A percentile compares a stretch with the other conserved stretches of the same genome.
These are phyloP conservation scores for Lottia gigantea DNA, from an alignment of 2,888 invertebrate species.

Conservation along the genomic window DNA sequence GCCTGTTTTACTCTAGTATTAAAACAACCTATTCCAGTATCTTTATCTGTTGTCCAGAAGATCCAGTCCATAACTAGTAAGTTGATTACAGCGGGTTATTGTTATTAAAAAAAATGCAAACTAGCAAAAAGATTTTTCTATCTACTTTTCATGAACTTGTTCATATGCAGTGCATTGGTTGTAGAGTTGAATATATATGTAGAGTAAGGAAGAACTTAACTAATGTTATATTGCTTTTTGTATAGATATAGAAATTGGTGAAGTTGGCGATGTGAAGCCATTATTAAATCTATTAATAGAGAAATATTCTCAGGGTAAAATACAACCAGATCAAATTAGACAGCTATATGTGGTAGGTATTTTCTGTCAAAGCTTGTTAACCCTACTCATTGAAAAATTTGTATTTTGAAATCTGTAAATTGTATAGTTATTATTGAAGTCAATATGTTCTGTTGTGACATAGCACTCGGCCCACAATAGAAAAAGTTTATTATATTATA, in stretches of 20 bases:
- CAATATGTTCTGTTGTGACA: too few relatives aligned
- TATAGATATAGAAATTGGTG: constrained; percentile 54
- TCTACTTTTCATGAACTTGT: neutral
- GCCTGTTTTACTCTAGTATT: constrained; percentile 89
- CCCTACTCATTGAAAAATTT: neutral
- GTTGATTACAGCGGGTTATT: constrained; percentile 19
- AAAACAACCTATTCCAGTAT: constrained; percentile 88
- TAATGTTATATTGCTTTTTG: neutral
- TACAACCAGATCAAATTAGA: constrained; percentile 74
- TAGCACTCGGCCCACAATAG: too few relatives aligned
- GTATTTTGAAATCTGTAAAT: too few relatives aligned
- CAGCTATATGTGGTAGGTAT: constrained; percentile 85
- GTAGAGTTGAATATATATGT: too few relatives aligned
- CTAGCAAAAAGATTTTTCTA: neutral
- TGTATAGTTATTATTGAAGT: too few relatives aligned
- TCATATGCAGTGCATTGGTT: too few relatives aligned
- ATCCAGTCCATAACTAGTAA: constrained; percentile 72
- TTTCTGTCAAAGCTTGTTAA: neutral
- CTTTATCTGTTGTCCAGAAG: constrained; percentile 78
- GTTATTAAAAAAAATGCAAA: neutral
- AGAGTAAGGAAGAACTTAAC: too few relatives aligned
- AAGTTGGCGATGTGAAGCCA: constrained; percentile 72
- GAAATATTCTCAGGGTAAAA: constrained; percentile 76
- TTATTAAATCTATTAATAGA: constrained; percentile 83
- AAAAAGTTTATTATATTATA: too few relatives aligned